Percentiles rank a stretch among this genome's conserved stretches.
Evolutionary conservation across 2,888 invertebrate species (phyloP).

Genomic region (Drosophila testacea): DNA sequence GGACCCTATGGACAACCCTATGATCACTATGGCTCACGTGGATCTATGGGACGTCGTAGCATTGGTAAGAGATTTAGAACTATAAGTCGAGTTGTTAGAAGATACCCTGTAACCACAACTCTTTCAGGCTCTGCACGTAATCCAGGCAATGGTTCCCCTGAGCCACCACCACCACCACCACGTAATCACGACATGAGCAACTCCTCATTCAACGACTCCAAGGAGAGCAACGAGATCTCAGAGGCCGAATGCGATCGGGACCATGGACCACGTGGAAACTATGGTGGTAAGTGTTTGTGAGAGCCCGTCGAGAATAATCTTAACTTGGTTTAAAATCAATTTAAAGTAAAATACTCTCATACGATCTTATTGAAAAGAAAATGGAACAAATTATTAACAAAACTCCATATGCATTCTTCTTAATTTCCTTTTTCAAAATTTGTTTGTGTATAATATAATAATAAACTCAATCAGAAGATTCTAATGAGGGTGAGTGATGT

Average conservation of each 20-base stretch:
- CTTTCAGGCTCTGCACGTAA: constrained; percentile 84
- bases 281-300: constrained; percentile 89
- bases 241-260: constrained; percentile 96
- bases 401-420: constrained; percentile 54
- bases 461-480: constrained; percentile 81
- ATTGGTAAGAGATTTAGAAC: constrained; percentile 83
- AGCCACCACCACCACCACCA: constrained; percentile 91
- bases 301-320: not conserved
- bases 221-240: constrained; percentile 97
- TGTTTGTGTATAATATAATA: constrained; percentile 35
- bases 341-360: not conserved
- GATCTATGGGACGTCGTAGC: constrained; percentile 90
- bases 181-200: constrained; percentile 93
- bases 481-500: constrained; percentile 85
- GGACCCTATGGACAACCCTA: constrained; percentile 92
- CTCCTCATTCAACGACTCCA: constrained; percentile 95
- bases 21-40: constrained; percentile 95
- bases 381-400: constrained; percentile 57
- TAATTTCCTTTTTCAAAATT: constrained; percentile 66
- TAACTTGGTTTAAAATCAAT: constrained; percentile 11
- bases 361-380: constrained; percentile 30
- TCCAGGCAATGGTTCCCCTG: constrained; percentile 87
- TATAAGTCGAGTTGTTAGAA: not conserved
- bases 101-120: not conserved
- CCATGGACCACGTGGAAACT: constrained; percentile 91